Percentiles rank a stretch among this genome's conserved stretches.
phyloP scores from a whole-genome alignment of 1,140 invertebrate species.

The Colletes gigas region DNA sequence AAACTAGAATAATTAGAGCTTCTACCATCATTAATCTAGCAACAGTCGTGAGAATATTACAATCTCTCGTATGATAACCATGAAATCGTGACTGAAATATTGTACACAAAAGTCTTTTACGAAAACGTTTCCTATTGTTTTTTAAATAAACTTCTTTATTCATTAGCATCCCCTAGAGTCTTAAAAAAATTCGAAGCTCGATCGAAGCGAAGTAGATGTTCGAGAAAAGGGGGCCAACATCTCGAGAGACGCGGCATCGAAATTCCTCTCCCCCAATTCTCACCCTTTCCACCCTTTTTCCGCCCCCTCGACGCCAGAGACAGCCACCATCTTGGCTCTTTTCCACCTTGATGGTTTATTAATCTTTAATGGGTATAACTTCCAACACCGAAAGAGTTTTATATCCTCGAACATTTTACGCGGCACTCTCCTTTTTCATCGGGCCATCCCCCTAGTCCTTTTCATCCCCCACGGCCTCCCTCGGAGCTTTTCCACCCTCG shows the following conservation, averaged over 20 bases:
- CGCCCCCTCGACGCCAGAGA: constrained; percentile 35
- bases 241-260: constrained; percentile 21
- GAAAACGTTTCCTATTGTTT: no score
- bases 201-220: neutral
- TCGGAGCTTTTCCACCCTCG: neutral
- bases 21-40: no score
- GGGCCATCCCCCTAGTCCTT: constrained; percentile 29
- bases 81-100: no score
- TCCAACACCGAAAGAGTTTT: constrained; percentile 75
- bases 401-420: constrained; percentile 71
- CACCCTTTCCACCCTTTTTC: neutral
- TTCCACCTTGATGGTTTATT: constrained; percentile 75
- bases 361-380: constrained; percentile 78
- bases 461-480: constrained; percentile 29
- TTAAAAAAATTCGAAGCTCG: constrained; percentile 20
- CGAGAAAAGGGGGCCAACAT: constrained; percentile 36
- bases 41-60: no score
- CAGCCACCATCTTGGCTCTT: constrained; percentile 69
- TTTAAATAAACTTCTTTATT: no score
- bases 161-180: no score
- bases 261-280: constrained; percentile 30
- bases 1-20: no score
- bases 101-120: no score
- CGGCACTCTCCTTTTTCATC: constrained; percentile 61
- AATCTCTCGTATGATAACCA: no score